These are phyloP conservation scores for Colletes collaris DNA, from an alignment of 2,888 invertebrate genomes.

Conservation along the genomic window DNA sequence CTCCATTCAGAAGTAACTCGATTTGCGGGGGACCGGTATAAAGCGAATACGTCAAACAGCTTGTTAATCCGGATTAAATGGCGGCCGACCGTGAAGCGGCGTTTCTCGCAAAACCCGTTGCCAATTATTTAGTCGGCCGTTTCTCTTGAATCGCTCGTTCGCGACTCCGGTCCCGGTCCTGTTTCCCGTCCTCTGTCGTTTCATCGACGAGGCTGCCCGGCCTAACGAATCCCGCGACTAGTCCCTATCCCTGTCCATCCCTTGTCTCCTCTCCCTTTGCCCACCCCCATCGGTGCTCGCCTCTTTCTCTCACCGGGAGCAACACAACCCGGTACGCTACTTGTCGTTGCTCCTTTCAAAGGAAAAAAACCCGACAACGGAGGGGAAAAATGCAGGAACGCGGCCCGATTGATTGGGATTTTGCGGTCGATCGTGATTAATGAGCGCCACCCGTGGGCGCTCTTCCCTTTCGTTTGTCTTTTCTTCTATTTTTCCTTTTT, in stretches of 20 bases:
- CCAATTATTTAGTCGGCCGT: slow-evolving; percentile 61
- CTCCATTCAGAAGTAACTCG: slow-evolving; percentile 58
- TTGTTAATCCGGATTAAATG: slow-evolving; percentile 67
- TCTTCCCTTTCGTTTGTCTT: too few relatives aligned
- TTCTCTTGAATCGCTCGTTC: slow-evolving; percentile 41
- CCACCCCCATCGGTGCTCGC: background rate
- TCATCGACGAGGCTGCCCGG: slow-evolving; percentile 17
- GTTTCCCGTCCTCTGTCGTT: slow-evolving; percentile 17
- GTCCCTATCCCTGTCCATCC: background rate
- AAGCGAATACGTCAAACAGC: slow-evolving; percentile 61
- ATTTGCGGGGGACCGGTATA: slow-evolving; percentile 44
- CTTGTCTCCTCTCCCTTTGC: background rate
- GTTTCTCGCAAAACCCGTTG: slow-evolving; percentile 53
- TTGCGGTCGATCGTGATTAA: slow-evolving; percentile 43
- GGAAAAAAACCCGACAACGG: slow-evolving; percentile 5
- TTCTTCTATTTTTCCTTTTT: background rate
- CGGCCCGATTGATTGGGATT: slow-evolving; percentile 43
- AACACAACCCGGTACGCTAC: slow-evolving; percentile 14
- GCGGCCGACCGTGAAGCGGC: slow-evolving; percentile 46
- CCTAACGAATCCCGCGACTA: slow-evolving; percentile 43
- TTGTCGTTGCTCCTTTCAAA: slow-evolving; percentile 35
- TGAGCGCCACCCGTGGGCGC: slow-evolving; percentile 8
- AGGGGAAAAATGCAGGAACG: background rate
- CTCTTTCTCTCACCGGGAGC: slow-evolving; percentile 2
- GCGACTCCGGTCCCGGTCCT: background rate